phyloP scores from a whole-genome alignment of 2,797 vertebrate genomes.

The Fistularia tabacaria region DNA sequence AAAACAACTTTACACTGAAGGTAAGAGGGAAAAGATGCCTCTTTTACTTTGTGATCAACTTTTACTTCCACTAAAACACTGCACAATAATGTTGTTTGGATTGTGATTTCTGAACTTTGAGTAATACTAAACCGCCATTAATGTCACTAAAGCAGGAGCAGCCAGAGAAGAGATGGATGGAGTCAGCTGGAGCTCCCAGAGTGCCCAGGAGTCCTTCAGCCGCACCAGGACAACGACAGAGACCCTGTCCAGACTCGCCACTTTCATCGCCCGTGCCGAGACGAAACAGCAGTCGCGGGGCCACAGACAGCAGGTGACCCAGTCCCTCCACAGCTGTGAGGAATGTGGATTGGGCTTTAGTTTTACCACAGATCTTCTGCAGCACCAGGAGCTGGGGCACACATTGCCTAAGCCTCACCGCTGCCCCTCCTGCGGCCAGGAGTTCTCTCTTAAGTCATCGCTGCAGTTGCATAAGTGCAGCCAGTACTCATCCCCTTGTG shows the following conservation, averaged over 20 bases:
- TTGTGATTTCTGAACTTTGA: too few species aligned
- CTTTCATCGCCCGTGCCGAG: conserved; percentile 61
- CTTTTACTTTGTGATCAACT: too few species aligned
- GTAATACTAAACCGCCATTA: too few species aligned
- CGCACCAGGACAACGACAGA: conserved; percentile 36
- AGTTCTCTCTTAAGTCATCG: conserved; percentile 67
- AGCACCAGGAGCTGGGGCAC: conserved; percentile 61
- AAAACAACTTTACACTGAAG: too few species aligned
- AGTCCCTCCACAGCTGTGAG: conserved; percentile 28
- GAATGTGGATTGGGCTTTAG: conserved; percentile 58
- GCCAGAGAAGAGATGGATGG: conserved; percentile 62
- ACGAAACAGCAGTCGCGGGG: conserved; percentile 30
- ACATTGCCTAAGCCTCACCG: conserved; percentile 64
- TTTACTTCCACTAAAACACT: too few species aligned
- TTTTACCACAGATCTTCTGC: conserved; percentile 35
- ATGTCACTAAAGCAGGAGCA: conserved; percentile 10
- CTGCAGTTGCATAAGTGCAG: conserved; percentile 65
- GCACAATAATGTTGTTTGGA: too few species aligned
- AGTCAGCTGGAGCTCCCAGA: conserved; percentile 57
- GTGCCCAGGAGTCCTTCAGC: conserved; percentile 49
- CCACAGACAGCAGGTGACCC: conserved; percentile 20
- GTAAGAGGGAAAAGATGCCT: too few species aligned
- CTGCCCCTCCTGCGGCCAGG: conserved; percentile 61
- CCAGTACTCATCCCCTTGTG: conserved; percentile 14
- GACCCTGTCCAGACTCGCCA: conserved; percentile 67